A percentile compares a stretch with the other conserved stretches of the same genome.
These are phyloP conservation scores for Harpagoxenus sublaevis DNA, from an alignment of 2,888 invertebrate species.

Conservation along the genomic window DNA sequence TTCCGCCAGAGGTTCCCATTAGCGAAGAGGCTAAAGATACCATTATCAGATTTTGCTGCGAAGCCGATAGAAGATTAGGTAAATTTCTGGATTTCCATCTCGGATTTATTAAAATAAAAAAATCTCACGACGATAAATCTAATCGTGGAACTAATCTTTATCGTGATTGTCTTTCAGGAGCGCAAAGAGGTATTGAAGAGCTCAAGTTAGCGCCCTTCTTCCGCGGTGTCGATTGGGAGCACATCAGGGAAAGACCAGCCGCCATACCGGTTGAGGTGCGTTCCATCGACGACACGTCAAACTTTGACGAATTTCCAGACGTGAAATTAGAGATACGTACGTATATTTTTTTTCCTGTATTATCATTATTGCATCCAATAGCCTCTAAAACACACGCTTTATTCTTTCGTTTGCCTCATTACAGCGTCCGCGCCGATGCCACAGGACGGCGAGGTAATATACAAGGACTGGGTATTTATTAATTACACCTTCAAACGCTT, in stretches of 20 bases:
- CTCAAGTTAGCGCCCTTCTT: conserved; percentile 97
- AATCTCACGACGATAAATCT: not conserved
- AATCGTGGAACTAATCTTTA: not conserved
- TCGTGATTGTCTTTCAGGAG: conserved; percentile 88
- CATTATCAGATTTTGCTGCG: conserved; percentile 98
- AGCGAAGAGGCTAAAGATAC: conserved; percentile 99
- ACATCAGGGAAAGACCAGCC: conserved; percentile 99
- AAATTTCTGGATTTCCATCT: conserved; percentile 37
- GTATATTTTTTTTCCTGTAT: conserved; percentile 84
- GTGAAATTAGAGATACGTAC: conserved; percentile 99
- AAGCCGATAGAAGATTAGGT: conserved; percentile 95
- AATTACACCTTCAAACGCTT: conserved; percentile 99
- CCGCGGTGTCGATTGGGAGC: conserved; percentile 99
- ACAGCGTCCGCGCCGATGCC: conserved; percentile 94
- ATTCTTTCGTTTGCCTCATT: conserved; percentile 76
- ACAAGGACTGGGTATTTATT: conserved; percentile 99
- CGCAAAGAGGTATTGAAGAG: conserved; percentile 96
- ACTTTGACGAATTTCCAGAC: conserved; percentile 99
- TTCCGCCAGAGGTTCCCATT: conserved; percentile 99
- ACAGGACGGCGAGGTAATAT: conserved; percentile 96
- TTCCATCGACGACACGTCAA: conserved; percentile 99
- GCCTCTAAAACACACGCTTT: not conserved
- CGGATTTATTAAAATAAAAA: conserved; percentile 16
- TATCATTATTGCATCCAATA: not conserved
- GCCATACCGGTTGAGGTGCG: conserved; percentile 99